Conservation (phyloP, 2,888 invertebrate genomes). For the Zaprionus lineosus region DNA sequence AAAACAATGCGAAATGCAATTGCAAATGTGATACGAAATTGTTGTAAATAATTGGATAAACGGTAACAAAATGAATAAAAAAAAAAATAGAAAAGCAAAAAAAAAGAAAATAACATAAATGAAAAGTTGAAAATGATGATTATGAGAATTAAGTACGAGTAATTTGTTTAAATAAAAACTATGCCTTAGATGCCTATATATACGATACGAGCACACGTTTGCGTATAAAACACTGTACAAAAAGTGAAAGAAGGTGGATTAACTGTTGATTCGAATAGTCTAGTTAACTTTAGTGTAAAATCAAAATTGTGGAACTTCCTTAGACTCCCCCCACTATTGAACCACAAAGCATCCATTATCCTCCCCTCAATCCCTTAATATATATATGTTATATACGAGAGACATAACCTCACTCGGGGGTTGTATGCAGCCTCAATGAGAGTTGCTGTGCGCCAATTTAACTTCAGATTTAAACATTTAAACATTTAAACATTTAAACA, state of each 20-base stretch:
- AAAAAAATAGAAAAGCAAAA: too few relatives aligned
- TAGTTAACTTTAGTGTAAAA: slow-evolving; percentile 71
- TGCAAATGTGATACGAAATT: slow-evolving; percentile 75
- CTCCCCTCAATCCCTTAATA: background rate
- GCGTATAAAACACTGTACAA: slow-evolving; percentile 68
- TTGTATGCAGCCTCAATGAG: slow-evolving; percentile 68
- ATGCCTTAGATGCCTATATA: slow-evolving; percentile 75
- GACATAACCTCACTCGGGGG: slow-evolving; percentile 70
- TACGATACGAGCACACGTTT: slow-evolving; percentile 63
- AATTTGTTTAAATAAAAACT: slow-evolving; percentile 56
- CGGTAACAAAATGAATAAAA: slow-evolving; percentile 34
- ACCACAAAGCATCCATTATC: background rate
- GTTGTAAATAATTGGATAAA: slow-evolving; percentile 76
- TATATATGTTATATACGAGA: too few relatives aligned
- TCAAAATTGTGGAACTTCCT: too few relatives aligned
- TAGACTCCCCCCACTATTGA: background rate
- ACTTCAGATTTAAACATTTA: slow-evolving; percentile 75
- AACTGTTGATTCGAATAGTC: slow-evolving; percentile 63
- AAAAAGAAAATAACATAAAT: too few relatives aligned
- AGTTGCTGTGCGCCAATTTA: slow-evolving; percentile 70
- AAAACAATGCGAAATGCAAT: too few relatives aligned
- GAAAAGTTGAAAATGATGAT: slow-evolving; percentile 1
- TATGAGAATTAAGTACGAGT: slow-evolving; percentile 7
- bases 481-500: too few relatives aligned
- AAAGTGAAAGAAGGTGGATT: slow-evolving; percentile 19